Evolutionary conservation across 2,888 invertebrate species (phyloP).

Genomic region (Phengaris arion): DNA sequence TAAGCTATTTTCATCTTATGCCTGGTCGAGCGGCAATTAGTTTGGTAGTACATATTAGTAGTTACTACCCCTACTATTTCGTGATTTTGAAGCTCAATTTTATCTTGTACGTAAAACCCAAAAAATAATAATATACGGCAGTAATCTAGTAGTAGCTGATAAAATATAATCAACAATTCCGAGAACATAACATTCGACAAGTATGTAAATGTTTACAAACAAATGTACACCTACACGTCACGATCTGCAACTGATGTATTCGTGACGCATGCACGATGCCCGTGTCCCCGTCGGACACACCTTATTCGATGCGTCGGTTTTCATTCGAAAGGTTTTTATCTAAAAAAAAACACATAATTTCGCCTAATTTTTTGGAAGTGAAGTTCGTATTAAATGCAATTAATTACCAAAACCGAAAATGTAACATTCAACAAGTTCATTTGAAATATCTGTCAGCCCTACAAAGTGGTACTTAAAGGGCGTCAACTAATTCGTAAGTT

Average conservation of each 20-base stretch:
- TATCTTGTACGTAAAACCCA: neutral
- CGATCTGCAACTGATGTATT: conserved; percentile 10
- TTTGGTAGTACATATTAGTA: too few relatives aligned
- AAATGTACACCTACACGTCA: conserved; percentile 5
- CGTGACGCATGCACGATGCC: conserved; percentile 37
- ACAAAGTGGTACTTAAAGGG: neutral
- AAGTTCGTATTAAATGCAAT: neutral
- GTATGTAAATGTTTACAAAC: conserved; percentile 17
- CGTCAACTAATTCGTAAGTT: neutral
- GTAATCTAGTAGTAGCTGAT: neutral
- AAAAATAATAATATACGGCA: neutral
- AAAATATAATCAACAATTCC: neutral
- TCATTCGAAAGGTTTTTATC: neutral
- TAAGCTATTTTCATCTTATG: too few relatives aligned
- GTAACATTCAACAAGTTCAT: neutral
- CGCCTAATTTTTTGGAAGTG: neutral
- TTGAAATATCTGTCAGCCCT: neutral
- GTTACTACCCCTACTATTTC: neutral
- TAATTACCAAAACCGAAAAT: neutral
- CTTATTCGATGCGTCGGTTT: neutral
- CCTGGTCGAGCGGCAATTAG: too few relatives aligned
- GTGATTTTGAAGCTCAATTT: neutral
- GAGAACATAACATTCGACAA: neutral
- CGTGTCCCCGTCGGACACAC: neutral
- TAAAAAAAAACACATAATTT: neutral